Evolutionary conservation across 2,888 invertebrate genomes (phyloP), one percentile per base, ranked within the genome.

Genomic region (Scaptomyza polygonia): DNA sequence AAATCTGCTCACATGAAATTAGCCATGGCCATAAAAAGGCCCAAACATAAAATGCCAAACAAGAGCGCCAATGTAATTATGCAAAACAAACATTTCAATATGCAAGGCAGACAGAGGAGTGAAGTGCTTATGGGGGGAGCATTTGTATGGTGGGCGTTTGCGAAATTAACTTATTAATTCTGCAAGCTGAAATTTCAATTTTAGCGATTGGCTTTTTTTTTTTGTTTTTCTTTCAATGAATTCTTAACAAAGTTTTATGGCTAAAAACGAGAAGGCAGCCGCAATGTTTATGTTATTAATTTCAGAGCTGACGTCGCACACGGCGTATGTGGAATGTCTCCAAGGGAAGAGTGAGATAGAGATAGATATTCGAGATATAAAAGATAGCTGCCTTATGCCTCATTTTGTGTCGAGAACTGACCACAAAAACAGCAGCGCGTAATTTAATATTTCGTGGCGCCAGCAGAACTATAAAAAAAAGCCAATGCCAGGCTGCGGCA

Each of bases 381-480:
- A 8, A 27, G 51, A 32, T n/a, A 12, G 3, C 21, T 11, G 34
- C 32, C 34, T 25, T 49, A 49, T 49, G 49, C 49, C 49, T 49
- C 49, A 49, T 49, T 49, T 49, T 49, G 49, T 34, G 29, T 39
- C 39, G 36, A 48, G 55, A 40, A 62, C 52, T 39, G 62, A 43
- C 45, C 57, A 58, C 47, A 62, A 32, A 48, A 84, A 84, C 84
- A 79, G 87, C 84, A 87, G 84, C 87, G 71, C 73, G 90, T 90
- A 90, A 90, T 90, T 89, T 90, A 90, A 90, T 90, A 90, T 90
- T 90, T 90, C 84, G 86, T 90, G 90, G 90, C 90, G 90, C 90
- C 90, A 90, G 88, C 73, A 86, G 72, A 86, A 84, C 88, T 88
- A 90, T 90, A 90, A 90, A 89, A 89, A 88, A 86, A 76, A 71